These are phyloP conservation scores for Melospiza melodia DNA, from an alignment of 2,113 vertebrate genomes.

Conservation along the genomic window DNA sequence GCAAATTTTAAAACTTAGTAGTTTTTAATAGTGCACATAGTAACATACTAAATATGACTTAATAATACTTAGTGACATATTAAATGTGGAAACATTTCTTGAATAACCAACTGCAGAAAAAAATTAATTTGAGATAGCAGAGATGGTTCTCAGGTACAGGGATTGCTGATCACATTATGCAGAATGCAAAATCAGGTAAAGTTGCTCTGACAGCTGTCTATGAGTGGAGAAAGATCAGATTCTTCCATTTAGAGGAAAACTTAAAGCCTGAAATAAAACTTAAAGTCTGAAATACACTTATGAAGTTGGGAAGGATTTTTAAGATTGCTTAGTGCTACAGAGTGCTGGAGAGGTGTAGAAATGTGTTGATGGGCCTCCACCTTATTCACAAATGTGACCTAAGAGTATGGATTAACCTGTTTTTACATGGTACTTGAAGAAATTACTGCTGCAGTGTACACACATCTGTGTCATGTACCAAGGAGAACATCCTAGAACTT, in stretches of 20 bases:
- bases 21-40: not conserved
- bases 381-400: not conserved
- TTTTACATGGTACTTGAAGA: not conserved
- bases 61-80: not conserved
- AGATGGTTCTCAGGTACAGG: not conserved
- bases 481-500: not conserved
- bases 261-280: not conserved
- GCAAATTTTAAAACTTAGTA: not conserved
- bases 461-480: not conserved
- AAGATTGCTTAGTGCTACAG: not conserved
- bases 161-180: not conserved
- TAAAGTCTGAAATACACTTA: not conserved
- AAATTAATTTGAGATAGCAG: not conserved
- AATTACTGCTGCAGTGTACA: not conserved
- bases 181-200: not conserved
- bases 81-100: not conserved
- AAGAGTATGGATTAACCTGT: not conserved
- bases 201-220: not conserved
- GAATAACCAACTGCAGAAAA: not conserved
- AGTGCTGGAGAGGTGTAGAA: not conserved
- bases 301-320: fast-evolving
- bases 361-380: not conserved
- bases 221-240: not conserved
- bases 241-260: not conserved
- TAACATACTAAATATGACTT: not conserved